Conservation (phyloP, 2,888 invertebrate genomes). For the Diachrysia chrysitis region DNA sequence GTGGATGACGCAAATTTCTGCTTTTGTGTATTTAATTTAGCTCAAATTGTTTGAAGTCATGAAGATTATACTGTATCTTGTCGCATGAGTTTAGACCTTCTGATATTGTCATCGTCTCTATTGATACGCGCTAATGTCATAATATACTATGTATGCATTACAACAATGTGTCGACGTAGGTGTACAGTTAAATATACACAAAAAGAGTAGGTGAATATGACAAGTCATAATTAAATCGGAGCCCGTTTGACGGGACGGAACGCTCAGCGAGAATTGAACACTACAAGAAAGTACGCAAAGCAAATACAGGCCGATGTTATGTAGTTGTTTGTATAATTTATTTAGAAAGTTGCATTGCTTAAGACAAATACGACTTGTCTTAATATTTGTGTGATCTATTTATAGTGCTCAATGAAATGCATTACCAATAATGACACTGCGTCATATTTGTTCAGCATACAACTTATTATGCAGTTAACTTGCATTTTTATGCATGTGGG, state of each 20-base stretch:
- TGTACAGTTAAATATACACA: constrained; percentile 9
- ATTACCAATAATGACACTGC: constrained; percentile 32
- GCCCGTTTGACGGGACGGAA: constrained; percentile 23
- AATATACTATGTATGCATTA: not conserved
- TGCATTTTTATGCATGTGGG: constrained; percentile 25
- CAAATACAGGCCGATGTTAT: constrained; percentile 32
- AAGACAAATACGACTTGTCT: constrained; percentile 43
- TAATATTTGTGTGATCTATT: constrained; percentile 52
- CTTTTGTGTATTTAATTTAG: no score
- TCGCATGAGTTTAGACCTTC: no score
- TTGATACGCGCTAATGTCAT: not conserved
- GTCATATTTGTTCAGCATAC: constrained; percentile 40
- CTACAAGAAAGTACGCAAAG: constrained; percentile 35
- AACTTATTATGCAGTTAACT: constrained; percentile 38
- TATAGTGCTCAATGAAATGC: constrained; percentile 50
- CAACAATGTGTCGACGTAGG: not conserved
- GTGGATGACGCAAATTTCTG: no score
- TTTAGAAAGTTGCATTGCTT: constrained; percentile 55
- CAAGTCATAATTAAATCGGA: constrained; percentile 43
- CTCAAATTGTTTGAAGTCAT: no score
- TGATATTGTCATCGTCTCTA: not conserved
- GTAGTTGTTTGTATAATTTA: constrained; percentile 55
- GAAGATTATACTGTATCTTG: no score
- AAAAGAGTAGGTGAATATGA: constrained; percentile 22
- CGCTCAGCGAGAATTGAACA: constrained; percentile 35